Conservation (phyloP, 2,888 invertebrate species). For the Drosophila eohydei region DNA sequence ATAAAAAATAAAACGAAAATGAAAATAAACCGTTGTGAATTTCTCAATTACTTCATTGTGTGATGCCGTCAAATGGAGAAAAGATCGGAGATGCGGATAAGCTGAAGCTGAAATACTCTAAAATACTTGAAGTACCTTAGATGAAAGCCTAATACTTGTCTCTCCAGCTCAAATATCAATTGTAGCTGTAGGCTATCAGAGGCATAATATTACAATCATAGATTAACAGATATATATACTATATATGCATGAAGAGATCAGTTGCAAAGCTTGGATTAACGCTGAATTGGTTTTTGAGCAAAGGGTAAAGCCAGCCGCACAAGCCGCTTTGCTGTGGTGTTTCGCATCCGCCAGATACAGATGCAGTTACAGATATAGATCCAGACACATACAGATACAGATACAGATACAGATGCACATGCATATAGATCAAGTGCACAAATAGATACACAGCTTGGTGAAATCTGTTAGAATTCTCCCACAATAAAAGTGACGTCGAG, state of each 20-base stretch:
- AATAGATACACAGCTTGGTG: constrained; percentile 4
- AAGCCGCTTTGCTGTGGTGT: constrained; percentile 20
- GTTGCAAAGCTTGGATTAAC: constrained; percentile 9
- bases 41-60: constrained; percentile 65
- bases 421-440: constrained; percentile 14
- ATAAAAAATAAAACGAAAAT: constrained; percentile 33
- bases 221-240: not conserved
- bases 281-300: constrained; percentile 22
- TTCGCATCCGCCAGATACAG: constrained; percentile 43
- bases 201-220: not conserved
- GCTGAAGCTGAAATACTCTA: constrained; percentile 33
- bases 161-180: not conserved
- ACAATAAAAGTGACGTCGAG: constrained; percentile 50
- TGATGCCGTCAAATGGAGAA: constrained; percentile 45
- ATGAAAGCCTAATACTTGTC: not conserved
- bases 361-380: constrained; percentile 12
- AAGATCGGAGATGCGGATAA: constrained; percentile 25
- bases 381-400: constrained; percentile 3
- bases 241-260: not conserved
- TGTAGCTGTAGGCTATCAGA: not conserved
- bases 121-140: not conserved
- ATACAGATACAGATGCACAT: constrained; percentile 12
- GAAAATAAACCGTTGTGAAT: constrained; percentile 53
- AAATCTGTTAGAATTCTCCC: constrained; percentile 67
- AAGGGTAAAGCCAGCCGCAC: constrained; percentile 20